Evolutionary conservation across 2,113 vertebrate species (phyloP).

Genomic region (Oostethus manadensis): DNA sequence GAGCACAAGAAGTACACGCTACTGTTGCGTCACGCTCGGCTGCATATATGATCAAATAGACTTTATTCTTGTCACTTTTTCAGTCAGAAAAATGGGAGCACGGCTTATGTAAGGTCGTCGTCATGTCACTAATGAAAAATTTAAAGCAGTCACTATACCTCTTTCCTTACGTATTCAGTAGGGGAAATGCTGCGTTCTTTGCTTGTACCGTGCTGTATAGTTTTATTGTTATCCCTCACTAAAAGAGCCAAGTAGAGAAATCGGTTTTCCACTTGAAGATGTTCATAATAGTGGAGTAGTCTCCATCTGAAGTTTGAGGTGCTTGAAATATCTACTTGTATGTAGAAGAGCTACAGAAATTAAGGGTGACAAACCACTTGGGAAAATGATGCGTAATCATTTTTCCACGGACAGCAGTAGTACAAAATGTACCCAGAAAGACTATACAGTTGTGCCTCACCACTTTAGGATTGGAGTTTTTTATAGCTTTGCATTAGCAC

Average conservation of each 20-base stretch:
- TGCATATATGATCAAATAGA: conserved; percentile 44
- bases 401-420: too few species aligned
- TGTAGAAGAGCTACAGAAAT: too few species aligned
- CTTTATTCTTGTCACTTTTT: conserved; percentile 46
- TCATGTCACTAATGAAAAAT: conserved; percentile 52
- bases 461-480: too few species aligned
- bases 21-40: conserved; percentile 30
- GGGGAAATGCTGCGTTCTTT: conserved; percentile 27
- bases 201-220: conserved; percentile 6
- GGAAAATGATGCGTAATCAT: too few species aligned
- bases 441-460: too few species aligned
- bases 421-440: too few species aligned
- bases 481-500: too few species aligned
- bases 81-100: conserved; percentile 52
- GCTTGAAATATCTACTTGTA: neutral
- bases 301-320: neutral
- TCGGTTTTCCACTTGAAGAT: conserved; percentile 8
- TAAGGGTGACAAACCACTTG: too few species aligned
- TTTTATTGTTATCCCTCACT: conserved; percentile 5
- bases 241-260: conserved; percentile 12
- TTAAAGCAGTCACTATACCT: conserved; percentile 49
- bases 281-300: neutral
- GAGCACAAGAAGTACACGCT: conserved; percentile 15
- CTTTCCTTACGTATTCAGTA: conserved; percentile 42
- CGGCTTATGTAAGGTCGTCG: conserved; percentile 62